These are phyloP conservation scores for Homarus americanus DNA, from an alignment of 1,140 invertebrate genomes.

Conservation along the genomic window DNA sequence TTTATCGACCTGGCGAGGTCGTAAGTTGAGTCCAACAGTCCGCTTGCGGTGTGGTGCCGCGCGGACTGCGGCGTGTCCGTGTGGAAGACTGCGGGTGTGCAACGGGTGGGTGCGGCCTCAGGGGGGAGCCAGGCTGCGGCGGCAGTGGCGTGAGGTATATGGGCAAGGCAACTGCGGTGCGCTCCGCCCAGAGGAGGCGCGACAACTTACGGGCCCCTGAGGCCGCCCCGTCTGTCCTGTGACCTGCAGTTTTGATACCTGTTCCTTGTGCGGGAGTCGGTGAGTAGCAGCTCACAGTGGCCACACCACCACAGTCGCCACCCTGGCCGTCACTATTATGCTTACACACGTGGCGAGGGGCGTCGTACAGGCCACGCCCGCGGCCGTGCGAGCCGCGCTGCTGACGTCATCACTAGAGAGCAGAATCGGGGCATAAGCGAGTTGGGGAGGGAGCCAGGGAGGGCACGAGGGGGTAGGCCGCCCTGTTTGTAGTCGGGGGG, in stretches of 20 bases:
- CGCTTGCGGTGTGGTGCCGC: slow-evolving; percentile 7
- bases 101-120: slow-evolving; percentile 57
- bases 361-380: slow-evolving; percentile 12
- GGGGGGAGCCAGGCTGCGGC: slow-evolving; percentile 50
- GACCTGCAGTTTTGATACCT: slow-evolving; percentile 40
- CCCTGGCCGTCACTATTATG: slow-evolving; percentile 51
- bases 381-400: slow-evolving; percentile 24
- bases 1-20: slow-evolving; percentile 36
- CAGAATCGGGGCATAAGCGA: slow-evolving; percentile 47
- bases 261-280: slow-evolving; percentile 2
- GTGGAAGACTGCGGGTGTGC: slow-evolving; percentile 62
- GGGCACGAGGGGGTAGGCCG: background rate
- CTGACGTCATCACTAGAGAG: slow-evolving; percentile 49
- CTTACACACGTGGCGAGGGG: slow-evolving; percentile 33
- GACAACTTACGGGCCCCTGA: slow-evolving; percentile 39
- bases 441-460: background rate
- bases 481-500: background rate
- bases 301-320: slow-evolving; percentile 40
- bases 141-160: slow-evolving; percentile 64
- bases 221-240: slow-evolving; percentile 45
- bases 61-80: slow-evolving; percentile 37
- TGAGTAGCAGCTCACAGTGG: slow-evolving; percentile 13
- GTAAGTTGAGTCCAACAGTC: slow-evolving; percentile 23
- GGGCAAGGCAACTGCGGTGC: slow-evolving; percentile 63
- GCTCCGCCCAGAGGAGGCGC: slow-evolving; percentile 66